Conservation (phyloP, 2,113 vertebrate species). For the Castor canadensis region DNA sequence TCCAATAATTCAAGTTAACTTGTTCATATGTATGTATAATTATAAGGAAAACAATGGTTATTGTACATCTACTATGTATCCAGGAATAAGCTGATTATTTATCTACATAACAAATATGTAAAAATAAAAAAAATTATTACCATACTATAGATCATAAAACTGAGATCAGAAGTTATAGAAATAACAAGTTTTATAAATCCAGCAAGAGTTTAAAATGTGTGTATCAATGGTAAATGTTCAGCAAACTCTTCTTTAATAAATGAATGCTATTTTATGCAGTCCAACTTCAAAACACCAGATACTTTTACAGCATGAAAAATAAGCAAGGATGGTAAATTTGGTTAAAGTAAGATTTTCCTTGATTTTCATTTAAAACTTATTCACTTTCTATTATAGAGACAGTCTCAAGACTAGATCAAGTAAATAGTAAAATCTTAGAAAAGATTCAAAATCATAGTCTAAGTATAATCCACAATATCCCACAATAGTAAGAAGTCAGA, state of each 20-base stretch:
- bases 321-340: not conserved
- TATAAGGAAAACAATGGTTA: conserved; percentile 48
- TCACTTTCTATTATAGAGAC: not conserved
- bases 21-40: conserved; percentile 43
- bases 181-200: not conserved
- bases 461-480: not conserved
- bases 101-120: not conserved
- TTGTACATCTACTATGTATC: not conserved
- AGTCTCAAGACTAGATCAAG: not conserved
- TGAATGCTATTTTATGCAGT: not conserved
- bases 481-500: not conserved
- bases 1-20: conserved; percentile 47
- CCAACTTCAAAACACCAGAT: not conserved
- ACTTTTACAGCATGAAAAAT: not conserved
- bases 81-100: conserved; percentile 42
- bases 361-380: not conserved
- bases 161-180: not conserved
- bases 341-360: not conserved
- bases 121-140: conserved; percentile 35
- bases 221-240: not conserved
- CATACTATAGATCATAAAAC: conserved; percentile 40
- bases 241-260: conserved; percentile 29
- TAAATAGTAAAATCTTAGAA: conserved; percentile 9
- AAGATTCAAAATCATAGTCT: not conserved
- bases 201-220: not conserved